Base-by-base conservation (phyloP, 2,113 vertebrate genomes). In the Syngnathus floridae region DNA sequence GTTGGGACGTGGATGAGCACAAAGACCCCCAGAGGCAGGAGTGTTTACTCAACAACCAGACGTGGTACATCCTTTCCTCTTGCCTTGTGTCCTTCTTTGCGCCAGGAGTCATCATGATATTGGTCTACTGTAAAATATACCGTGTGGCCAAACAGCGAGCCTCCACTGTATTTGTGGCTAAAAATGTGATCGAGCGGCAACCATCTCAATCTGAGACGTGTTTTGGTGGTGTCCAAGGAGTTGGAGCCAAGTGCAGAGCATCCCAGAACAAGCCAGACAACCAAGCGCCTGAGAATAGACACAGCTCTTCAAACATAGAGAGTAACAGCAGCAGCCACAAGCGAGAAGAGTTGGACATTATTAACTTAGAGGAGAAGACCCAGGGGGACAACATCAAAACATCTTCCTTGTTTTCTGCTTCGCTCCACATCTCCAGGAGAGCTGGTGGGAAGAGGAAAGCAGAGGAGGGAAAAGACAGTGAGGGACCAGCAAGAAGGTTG, bases 31-130 rank as follows among this genome's bases (percentile, higher is more conserved):
- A 8, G 46, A 78, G 72, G 16, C 72, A 16, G 35, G 86, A 90
- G 71, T 94, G 93, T 68, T 80, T 90, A 2, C 87, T 95, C 64
- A 94, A 89, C 72, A 89, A 92, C 38, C 91, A 94, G 74, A 93
- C 93, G 1, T 95, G 94, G 94, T 95, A 95, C 22, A 92, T 95
- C 59, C 88, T 94, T 41, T 92, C 91, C 22, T 95, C 93, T 54
- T 93, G 92, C 19, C 71, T 91, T 0, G 90, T 92, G 64, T 95
- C 94, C 55, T 95, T 94, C 86, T 95, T 94, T 1, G 87, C 86
- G 0, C 94, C 93, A 0, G 92, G 93, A 14, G 62, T 94, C 31
- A 88, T 94, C 84, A 94, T 94, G 94, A 91, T 93, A 0, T 77
- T 92, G 0, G 91, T 95, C 31, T 95, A 95, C 71, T 93, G 92